Percentiles rank a stretch among this genome's conserved stretches.
Evolutionary conservation across 2,797 vertebrate genomes (phyloP).

Genomic region (Champsocephalus esox): DNA sequence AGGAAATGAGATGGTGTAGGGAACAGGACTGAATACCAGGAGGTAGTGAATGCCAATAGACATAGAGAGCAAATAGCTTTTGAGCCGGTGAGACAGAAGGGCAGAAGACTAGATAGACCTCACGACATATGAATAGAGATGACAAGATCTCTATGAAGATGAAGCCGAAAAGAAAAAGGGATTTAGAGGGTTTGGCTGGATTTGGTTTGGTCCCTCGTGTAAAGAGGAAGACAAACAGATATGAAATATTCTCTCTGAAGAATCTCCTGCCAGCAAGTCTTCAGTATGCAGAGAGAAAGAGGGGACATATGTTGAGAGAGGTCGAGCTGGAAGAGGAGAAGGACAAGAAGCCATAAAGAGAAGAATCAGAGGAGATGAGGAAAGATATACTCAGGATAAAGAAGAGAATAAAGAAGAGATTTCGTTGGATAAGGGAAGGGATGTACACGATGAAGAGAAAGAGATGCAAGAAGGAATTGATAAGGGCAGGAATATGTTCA

Average conservation of each 20-base stretch:
- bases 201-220: constrained; percentile 4
- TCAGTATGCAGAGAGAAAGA: constrained; percentile 5
- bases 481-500: background rate
- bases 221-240: constrained; percentile 23
- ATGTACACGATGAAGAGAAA: background rate
- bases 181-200: background rate
- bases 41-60: background rate
- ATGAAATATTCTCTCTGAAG: constrained; percentile 64
- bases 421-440: background rate
- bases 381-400: background rate
- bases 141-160: background rate
- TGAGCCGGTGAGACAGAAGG: background rate
- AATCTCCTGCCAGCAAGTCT: constrained; percentile 18
- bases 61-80: background rate
- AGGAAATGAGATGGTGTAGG: background rate
- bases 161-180: background rate
- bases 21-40: background rate
- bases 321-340: background rate
- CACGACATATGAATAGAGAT: background rate
- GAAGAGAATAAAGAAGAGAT: background rate
- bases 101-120: background rate
- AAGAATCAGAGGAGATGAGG: too few relatives aligned
- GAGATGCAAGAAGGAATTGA: background rate
- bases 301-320: background rate
- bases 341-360: background rate